Evolutionary conservation across 2,888 invertebrate species (phyloP), one percentile per base, ranked within the genome.

Genomic region (Alloplasta piceator): DNA sequence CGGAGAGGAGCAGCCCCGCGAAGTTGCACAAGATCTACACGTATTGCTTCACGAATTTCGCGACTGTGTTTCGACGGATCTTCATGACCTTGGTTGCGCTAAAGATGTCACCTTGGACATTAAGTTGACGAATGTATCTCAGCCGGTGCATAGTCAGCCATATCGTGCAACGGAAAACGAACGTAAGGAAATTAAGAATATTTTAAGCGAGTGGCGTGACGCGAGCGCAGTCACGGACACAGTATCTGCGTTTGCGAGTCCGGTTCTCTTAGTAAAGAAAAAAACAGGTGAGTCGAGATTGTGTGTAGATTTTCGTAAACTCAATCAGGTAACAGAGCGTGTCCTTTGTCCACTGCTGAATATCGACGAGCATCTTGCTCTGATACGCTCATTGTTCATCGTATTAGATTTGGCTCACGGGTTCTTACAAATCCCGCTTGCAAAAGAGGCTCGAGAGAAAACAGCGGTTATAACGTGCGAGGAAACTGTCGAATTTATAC

Each of bases 361-460:
- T 72, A 80, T 7, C 77, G 77, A 0, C 76, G 72, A 3, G 2
- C 79, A 3, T 1, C 70, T 4, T 12, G 52, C 36, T 61, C 78
- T 1, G 4, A 14, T 0, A 5, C 64, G 56, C 7, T 26, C 3
- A 7, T 4, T 79, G 0, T 83, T 81, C 9, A 70, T 77, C 0
- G 63, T 66, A 0, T 39, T 79, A 0, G 76, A 83, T 61, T 46
- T 83, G 0, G 73, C 73, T 1, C 70, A 81, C 12, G 77, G 79
- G 0, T 83, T 80, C 16, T 26, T 83, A 16, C 76, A 79, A 48
- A 55, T 83, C 0, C 77, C 79, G 0, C 43, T 79, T 0, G 14
- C 71, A n/a, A 58, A 73, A 12, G 12, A 63, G 0, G 80, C 68
- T 0, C 48, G n/a, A 6, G 14, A 52, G 1, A 72, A 80, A 58